Base-by-base conservation (phyloP, 2,113 vertebrate species). In the Thalassarche chlororhynchos region DNA sequence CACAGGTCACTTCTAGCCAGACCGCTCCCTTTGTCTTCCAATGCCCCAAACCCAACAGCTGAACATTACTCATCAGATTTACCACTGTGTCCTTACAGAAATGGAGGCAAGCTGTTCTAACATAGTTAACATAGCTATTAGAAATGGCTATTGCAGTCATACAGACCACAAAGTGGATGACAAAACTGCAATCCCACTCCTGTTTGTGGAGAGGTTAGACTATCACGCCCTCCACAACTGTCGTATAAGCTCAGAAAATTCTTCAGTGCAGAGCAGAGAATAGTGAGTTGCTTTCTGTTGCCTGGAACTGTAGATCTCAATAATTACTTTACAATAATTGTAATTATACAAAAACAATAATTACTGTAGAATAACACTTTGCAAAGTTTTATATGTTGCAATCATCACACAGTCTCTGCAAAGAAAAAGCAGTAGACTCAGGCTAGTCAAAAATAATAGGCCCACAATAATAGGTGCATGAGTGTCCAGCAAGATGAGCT, bases 1-100 rank as follows among this genome's bases (percentile, higher is more conserved):
- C 75, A n/a, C 34, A 85, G 78, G 49, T 69, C 74, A 57, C 9
- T 55, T 90, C 46, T 49, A 93, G 70, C 71, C 62, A 87, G 49
- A 57, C 13, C 6, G 0, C 57, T 80, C 38, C 66, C 34, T 93
- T 69, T 49, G 66, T 61, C 82, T 91, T 93, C 76, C 75, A 76
- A 2, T 29, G 44, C 34, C 46, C 70, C 52, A 75, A 95, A 64
- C 54, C 66, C 71, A 93, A 85, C 74, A 97, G 93, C 96, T 95
- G 89, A 88, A 87, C 70, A 58, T 91, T 94, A 97, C 66, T 96
- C 93, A 96, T 96, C 91, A 88, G 46, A 85, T 91, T 89, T 74
- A 85, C 78, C 87, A 76, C 78, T 32, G 49, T 26, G 57, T 54
- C 62, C 70, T 90, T 42, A 85, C 61, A 61, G 66, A 90, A 87